Conservation (phyloP, 2,888 invertebrate species). For the Papilio elwesi region DNA sequence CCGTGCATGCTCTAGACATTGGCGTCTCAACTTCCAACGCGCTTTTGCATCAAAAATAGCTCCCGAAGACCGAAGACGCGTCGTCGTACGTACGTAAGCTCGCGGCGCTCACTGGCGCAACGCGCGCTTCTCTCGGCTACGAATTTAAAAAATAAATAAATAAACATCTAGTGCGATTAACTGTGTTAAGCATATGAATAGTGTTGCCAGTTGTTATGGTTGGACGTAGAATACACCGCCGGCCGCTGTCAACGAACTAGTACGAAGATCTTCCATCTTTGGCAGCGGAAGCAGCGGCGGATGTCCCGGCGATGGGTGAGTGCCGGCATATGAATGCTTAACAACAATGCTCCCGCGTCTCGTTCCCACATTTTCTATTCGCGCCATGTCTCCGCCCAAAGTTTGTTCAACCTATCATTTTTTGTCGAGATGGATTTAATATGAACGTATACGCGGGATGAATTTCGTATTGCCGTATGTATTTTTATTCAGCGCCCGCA, state of each 20-base stretch:
- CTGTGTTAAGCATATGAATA: conserved; percentile 51
- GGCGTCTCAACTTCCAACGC: conserved; percentile 80
- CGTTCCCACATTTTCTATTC: conserved; percentile 81
- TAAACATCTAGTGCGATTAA: conserved; percentile 48
- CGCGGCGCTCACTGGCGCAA: conserved; percentile 71
- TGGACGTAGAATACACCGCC: conserved; percentile 55
- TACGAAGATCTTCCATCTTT: conserved; percentile 80
- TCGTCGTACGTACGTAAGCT: conserved; percentile 76
- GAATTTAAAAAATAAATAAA: conserved; percentile 47
- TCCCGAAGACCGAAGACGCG: conserved; percentile 78
- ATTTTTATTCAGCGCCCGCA: conserved; percentile 24
- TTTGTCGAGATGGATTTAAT: conserved; percentile 68
- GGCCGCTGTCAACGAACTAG: conserved; percentile 78
- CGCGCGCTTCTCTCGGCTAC: conserved; percentile 63
- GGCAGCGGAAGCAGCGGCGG: conserved; percentile 82
- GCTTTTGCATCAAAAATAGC: conserved; percentile 84
- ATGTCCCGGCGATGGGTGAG: conserved; percentile 83
- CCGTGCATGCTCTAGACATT: conserved; percentile 84
- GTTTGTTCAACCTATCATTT: conserved; percentile 82
- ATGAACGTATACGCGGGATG: conserved; percentile 41
- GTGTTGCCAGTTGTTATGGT: conserved; percentile 60
- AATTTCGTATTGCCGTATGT: conserved; percentile 28
- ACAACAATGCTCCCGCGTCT: conserved; percentile 73
- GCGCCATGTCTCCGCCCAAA: conserved; percentile 77
- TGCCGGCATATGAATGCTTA: conserved; percentile 79